Evolutionary conservation across 30 jellyfish, hydroid and myxozoan genomes (phyloP).

Genomic region (Hydra vulgaris): DNA sequence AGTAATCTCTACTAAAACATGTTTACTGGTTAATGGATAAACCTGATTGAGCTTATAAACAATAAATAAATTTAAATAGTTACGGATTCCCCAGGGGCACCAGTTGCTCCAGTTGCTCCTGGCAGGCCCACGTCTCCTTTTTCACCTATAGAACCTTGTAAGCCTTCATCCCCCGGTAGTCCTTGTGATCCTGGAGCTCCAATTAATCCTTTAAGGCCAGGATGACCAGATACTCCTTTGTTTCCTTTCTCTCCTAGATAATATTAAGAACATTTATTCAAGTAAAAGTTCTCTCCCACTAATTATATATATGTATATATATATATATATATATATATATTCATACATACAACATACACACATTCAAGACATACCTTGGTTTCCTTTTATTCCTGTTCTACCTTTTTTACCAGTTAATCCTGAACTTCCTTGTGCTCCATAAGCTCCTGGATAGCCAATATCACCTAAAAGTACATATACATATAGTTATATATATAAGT

Average conservation of each 20-base stretch:
- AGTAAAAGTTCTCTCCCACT: too few relatives aligned
- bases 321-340: too few relatives aligned
- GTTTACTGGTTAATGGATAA: too few relatives aligned
- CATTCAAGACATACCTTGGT: neutral
- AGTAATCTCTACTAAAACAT: too few relatives aligned
- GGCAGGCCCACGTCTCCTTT: slow-evolving; percentile 59
- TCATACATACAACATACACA: too few relatives aligned
- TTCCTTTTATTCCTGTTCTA: neutral
- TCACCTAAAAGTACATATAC: slow-evolving; percentile 55
- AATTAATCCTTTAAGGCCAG: neutral
- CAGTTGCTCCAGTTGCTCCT: neutral
- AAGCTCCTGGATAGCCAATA: slow-evolving; percentile 49
- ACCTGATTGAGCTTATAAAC: too few relatives aligned
- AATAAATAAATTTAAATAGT: too few relatives aligned
- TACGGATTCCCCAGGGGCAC: neutral
- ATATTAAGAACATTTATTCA: too few relatives aligned
- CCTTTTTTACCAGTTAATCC: neutral
- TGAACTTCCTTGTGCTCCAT: slow-evolving; percentile 31
- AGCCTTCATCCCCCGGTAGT: slow-evolving; percentile 33
- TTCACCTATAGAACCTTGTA: slow-evolving; percentile 52
- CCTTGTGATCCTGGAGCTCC: neutral
- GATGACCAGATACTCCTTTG: neutral
- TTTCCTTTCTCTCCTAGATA: neutral
- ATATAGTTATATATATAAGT: neutral
- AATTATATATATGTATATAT: too few relatives aligned